Evolutionary conservation across 2,888 invertebrate genomes (phyloP).

Genomic region (Unio delphinus): DNA sequence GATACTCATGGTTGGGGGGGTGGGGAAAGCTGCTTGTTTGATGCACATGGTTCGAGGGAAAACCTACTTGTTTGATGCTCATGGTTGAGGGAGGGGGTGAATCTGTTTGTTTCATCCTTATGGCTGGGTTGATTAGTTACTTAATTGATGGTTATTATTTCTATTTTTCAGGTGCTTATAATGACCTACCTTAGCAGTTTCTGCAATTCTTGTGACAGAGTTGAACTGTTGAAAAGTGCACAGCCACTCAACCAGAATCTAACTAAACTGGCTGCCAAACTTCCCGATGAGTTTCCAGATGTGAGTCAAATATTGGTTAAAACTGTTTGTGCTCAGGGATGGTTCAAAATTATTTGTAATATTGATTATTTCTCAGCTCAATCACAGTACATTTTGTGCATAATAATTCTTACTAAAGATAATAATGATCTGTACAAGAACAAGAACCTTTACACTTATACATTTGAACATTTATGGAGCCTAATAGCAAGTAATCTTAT

Average conservation of each 20-base stretch:
- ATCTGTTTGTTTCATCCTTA: no score
- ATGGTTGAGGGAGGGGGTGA: no score
- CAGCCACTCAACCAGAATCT: conserved; percentile 50
- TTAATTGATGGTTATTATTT: not conserved
- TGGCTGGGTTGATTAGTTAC: conserved; percentile 7
- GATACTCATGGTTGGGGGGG: no score
- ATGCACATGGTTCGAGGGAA: conserved; percentile 5
- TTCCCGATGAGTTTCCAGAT: conserved; percentile 57
- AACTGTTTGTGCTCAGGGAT: no score
- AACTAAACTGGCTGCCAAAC: conserved; percentile 36
- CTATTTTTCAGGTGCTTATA: conserved; percentile 45
- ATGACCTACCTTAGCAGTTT: conserved; percentile 55
- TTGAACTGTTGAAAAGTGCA: conserved; percentile 54
- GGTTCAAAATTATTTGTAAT: no score
- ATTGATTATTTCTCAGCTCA: no score
- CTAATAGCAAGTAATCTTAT: no score
- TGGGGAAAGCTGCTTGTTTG: not conserved
- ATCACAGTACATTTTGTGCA: no score
- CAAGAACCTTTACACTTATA: no score
- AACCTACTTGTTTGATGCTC: not conserved
- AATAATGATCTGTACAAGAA: no score
- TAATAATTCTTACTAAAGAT: no score
- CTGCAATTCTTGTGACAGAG: conserved; percentile 50
- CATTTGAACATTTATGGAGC: no score
- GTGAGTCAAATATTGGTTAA: conserved; percentile 37